Evolutionary conservation across 2,888 invertebrate genomes (phyloP), one percentile per base, ranked within the genome.

Genomic region (Pyrgus malvae): DNA sequence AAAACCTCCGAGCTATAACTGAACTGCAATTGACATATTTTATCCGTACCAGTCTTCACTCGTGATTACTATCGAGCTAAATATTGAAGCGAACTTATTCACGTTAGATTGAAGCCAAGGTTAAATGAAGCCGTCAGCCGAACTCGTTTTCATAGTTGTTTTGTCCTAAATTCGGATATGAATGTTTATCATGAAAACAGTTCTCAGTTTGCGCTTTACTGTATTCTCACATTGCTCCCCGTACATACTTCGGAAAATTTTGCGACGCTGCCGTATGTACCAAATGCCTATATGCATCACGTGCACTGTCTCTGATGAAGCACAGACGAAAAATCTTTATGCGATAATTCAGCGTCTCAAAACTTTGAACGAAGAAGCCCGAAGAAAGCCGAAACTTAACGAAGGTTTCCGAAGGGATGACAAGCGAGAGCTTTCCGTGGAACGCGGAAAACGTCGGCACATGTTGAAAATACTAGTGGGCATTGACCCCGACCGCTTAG

Each of bases 401-500:
- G 85, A 82, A 72, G 71, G 65, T 66, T 67, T 68, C 81, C 85
- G 87, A 87, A 81, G 80, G 82, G 83, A 80, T 81, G 84, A 82
- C 83, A 82, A 74, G 76, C 76, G 66, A 73, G 80, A 75, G 81
- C 80, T 88, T 86, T 88, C 86, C 88, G 70, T 76, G 85, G 89
- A 89, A 89, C 89, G 89, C 89, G 89, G 89, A 89, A 89, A 89
- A 86, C 83, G 80, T 78, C 80, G 76, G 85, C 87, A 86, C 83
- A 87, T 88, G 89, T 89, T 88, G 88, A 88, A 89, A 89, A 89
- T 88, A 88, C 89, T 77, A 79, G 74, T 80, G 88, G 88, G 74
- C 88, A 86, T 80, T 88, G 88, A 87, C 88, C 88, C 87, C 87
- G 80, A 80, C 73, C 80, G 80, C 74, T 68, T 72, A 76, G 74